These are phyloP conservation scores for Asbolus verrucosus DNA, from an alignment of 1,140 invertebrate species.

Conservation along the genomic window DNA sequence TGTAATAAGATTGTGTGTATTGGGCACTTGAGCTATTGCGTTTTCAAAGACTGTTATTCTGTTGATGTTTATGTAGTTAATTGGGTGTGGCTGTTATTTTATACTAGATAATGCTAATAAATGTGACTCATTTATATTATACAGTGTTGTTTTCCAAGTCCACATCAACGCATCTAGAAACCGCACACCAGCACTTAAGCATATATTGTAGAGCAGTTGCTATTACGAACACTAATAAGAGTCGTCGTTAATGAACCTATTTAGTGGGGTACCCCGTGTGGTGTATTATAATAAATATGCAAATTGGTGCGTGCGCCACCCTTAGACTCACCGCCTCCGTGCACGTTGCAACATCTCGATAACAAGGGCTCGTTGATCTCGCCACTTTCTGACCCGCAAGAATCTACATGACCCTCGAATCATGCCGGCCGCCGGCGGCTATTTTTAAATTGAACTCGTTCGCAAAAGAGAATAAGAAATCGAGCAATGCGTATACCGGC, in stretches of 20 bases:
- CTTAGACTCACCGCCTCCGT: neutral
- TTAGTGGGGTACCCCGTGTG: slow-evolving; percentile 31
- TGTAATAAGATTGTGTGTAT: slow-evolving; percentile 9
- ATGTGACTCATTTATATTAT: slow-evolving; percentile 7
- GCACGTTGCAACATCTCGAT: slow-evolving; percentile 2
- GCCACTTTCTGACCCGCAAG: slow-evolving; percentile 1
- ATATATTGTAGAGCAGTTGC: neutral
- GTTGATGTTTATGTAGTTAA: slow-evolving; percentile 30
- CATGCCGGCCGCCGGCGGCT: neutral
- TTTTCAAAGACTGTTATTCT: slow-evolving; percentile 33
- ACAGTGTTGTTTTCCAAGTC: slow-evolving; percentile 5
- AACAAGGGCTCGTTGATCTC: neutral
- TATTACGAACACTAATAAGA: slow-evolving; percentile 37
- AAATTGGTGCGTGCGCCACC: slow-evolving; percentile 38
- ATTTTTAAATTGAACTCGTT: slow-evolving; percentile 36
- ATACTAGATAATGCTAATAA: slow-evolving; percentile 26
- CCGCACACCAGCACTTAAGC: slow-evolving; percentile 5
- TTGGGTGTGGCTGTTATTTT: slow-evolving; percentile 37
- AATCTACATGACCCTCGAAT: slow-evolving; percentile 16
- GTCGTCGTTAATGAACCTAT: slow-evolving; percentile 33
- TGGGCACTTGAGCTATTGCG: slow-evolving; percentile 6
- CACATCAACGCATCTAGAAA: neutral
- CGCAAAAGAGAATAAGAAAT: slow-evolving; percentile 29
- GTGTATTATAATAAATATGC: slow-evolving; percentile 42
- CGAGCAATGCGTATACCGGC: slow-evolving; percentile 1